Evolutionary conservation across 2,797 vertebrate species (phyloP).

Genomic region (Acipenser transmontanus): DNA sequence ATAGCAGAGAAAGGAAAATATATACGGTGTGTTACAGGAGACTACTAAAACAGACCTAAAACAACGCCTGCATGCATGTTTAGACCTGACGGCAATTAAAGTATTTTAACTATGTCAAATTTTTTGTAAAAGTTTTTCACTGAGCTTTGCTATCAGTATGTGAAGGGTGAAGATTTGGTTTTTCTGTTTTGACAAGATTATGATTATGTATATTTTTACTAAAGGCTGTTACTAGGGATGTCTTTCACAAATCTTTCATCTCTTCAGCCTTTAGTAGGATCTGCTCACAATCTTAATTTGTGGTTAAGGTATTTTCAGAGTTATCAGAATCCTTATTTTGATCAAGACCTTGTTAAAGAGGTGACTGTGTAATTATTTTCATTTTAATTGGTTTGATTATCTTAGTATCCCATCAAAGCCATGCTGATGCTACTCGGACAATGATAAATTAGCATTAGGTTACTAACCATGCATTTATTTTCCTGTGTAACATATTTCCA

Average conservation of each 20-base stretch:
- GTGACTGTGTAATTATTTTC: conserved; percentile 79
- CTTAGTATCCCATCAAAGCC: conserved; percentile 57
- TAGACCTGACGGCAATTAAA: too few species aligned
- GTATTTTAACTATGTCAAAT: too few species aligned
- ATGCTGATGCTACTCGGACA: conserved; percentile 53
- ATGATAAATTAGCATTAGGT: conserved; percentile 42
- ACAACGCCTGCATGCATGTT: too few species aligned
- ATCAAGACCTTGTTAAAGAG: conserved; percentile 57
- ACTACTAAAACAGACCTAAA: too few species aligned
- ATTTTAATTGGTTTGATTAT: conserved; percentile 76
- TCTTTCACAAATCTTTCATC: conserved; percentile 30
- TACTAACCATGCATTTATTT: conserved; percentile 4
- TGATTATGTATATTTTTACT: too few species aligned
- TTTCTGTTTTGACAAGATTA: too few species aligned
- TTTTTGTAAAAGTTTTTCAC: too few species aligned
- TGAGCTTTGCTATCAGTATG: too few species aligned
- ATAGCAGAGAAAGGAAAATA: too few species aligned
- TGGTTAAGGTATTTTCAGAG: conserved; percentile 2
- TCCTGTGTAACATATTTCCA: conserved; percentile 44
- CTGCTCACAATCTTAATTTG: neutral
- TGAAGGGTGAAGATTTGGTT: too few species aligned
- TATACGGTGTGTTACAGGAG: too few species aligned
- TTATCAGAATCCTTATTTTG: conserved; percentile 57
- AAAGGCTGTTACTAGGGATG: neutral
- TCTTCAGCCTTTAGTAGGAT: neutral